A percentile compares a stretch with the other conserved stretches of the same genome.
phyloP scores from a whole-genome alignment of 1,140 invertebrate species.

The Ceratina calcarata region DNA sequence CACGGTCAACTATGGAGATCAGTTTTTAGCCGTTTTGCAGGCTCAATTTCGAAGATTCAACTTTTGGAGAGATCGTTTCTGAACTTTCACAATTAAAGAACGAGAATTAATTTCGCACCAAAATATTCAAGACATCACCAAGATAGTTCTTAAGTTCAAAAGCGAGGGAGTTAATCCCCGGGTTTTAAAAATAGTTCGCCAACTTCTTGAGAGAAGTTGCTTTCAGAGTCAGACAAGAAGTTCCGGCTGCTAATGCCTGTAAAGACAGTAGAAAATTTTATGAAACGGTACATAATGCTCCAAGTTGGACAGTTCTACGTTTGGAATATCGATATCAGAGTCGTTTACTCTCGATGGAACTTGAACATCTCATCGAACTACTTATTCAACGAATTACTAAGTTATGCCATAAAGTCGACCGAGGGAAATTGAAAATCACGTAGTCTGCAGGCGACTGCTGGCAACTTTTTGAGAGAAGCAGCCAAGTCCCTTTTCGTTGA shows the following conservation, averaged over 20 bases:
- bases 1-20: too few species aligned
- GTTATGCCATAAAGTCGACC: neutral
- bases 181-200: too few species aligned
- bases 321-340: neutral
- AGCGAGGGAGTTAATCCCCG: too few species aligned
- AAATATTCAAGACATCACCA: too few species aligned
- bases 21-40: too few species aligned
- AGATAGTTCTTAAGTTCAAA: too few species aligned
- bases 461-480: neutral
- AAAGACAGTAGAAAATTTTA: neutral
- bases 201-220: too few species aligned
- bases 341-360: slow-evolving; percentile 1
- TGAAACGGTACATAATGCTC: neutral
- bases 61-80: too few species aligned
- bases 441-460: neutral
- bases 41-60: too few species aligned
- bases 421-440: slow-evolving; percentile 8
- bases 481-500: too few species aligned
- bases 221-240: neutral
- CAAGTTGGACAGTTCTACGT: neutral
- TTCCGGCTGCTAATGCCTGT: neutral
- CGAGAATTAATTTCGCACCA: too few species aligned
- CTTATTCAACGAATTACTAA: neutral
- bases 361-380: slow-evolving; percentile 3
- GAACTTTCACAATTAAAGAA: too few species aligned